Evolutionary conservation across 2,797 vertebrate species (phyloP).

Genomic region (Galago senegalensis): DNA sequence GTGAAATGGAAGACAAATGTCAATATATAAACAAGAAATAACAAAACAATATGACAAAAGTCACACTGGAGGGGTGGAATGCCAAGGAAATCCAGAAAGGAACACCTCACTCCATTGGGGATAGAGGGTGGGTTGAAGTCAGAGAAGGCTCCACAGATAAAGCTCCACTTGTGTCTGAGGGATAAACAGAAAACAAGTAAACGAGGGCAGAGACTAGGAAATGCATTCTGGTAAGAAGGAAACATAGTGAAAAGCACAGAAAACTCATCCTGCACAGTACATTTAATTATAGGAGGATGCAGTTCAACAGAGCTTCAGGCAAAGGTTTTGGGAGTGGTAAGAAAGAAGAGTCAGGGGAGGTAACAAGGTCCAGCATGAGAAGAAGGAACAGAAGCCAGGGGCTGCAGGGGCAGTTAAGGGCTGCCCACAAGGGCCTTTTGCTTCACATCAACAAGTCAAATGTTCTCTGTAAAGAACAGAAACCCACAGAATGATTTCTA

Average conservation of each 20-base stretch:
- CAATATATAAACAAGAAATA: background rate
- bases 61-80: background rate
- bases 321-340: background rate
- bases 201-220: background rate
- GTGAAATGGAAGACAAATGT: background rate
- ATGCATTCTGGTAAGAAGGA: background rate
- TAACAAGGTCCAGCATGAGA: background rate
- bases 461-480: background rate
- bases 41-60: background rate
- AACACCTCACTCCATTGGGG: background rate
- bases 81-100: background rate
- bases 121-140: rapidly evolving
- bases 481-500: background rate
- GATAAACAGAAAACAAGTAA: background rate
- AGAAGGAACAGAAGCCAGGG: background rate
- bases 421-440: no score
- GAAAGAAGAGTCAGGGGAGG: background rate
- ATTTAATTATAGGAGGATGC: background rate
- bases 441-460: background rate
- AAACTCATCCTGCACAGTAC: no score
- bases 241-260: background rate
- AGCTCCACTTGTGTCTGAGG: background rate
- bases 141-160: background rate
- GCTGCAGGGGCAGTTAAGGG: background rate
- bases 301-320: background rate